Base-by-base conservation (phyloP, 2,888 invertebrate genomes). In the Bellardia pandia region DNA sequence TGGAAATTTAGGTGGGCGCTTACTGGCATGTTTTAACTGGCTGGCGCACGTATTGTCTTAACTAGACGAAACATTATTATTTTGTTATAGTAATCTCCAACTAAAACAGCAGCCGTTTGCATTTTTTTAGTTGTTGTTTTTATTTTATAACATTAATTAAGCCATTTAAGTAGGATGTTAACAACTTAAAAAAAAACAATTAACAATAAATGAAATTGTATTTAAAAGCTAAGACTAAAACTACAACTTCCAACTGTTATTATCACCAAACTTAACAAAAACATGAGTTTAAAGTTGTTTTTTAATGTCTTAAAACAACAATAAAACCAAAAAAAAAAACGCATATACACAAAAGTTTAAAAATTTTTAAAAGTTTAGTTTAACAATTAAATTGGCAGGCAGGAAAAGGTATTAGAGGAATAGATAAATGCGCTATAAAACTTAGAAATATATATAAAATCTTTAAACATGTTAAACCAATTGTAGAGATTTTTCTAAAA, bases 161-260 rank as follows among this genome's bases (percentile, higher is more conserved):
- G 84, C 80, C 84, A 86, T 84, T 86, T 86, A 80, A 84, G 86
- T 84, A 86, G 86, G 86, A 86, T 86, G 86, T 86, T 86, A 84
- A 84, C 86, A 86, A 86, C 77, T 68, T 82, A 23, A 23, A 23
- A 23, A 56, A 72, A 81, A 86, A 84, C 68, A 86, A 86, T 86
- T 86, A 86, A 86, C 86, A 84, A 71, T 76, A 16, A 56, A 60
- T 9, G 16, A 48, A 66, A 79, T 7, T 45, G 45, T 45, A 11
- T 72, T 76, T 60, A 40, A 83, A 77, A 77, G 33, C 60, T 72
- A 84, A 80, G 45, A 11, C 75, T 51, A 30, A 23, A 42, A 40
- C 53, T 40, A 66, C 53, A 78, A 62, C 23, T 23, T 37, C 51
- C 68, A 53, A 33, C 40, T 30, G 30, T 11, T 58, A 33, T 33